phyloP scores from a whole-genome alignment of 2,888 invertebrate species.

The Erpobdella octoculata region DNA sequence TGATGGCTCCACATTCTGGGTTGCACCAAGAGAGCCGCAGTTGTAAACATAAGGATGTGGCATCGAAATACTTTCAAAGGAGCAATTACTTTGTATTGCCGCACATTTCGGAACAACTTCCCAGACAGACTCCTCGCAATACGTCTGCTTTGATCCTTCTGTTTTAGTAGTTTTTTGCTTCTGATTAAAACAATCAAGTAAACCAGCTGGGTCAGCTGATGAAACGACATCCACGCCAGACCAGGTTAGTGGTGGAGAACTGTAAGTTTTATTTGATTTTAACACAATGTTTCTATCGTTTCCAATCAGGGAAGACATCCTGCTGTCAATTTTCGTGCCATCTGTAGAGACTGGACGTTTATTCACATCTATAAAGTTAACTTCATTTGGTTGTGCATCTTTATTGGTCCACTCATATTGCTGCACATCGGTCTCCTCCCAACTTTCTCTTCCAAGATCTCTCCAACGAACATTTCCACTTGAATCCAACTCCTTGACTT shows the following conservation, averaged over 20 bases:
- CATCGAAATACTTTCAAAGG: background rate
- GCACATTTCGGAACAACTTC: background rate
- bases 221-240: conserved; percentile 8
- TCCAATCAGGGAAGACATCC: background rate
- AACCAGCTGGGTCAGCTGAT: background rate
- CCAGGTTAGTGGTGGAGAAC: conserved; percentile 22
- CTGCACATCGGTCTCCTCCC: conserved; percentile 27
- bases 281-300: conserved; percentile 14
- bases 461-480: conserved; percentile 22
- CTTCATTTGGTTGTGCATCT: background rate
- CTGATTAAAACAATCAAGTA: background rate
- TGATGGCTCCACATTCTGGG: background rate
- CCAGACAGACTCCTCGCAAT: conserved; percentile 22
- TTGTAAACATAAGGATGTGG: background rate
- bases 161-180: conserved; percentile 19
- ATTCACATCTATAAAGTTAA: conserved; percentile 9
- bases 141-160: conserved; percentile 21
- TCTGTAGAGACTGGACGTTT: background rate
- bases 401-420: conserved; percentile 21
- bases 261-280: conserved; percentile 2
- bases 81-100: background rate
- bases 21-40: background rate
- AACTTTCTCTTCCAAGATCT: conserved; percentile 12
- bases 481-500: conserved; percentile 24
- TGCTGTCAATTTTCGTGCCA: background rate